Evolutionary conservation across 1,140 invertebrate genomes (phyloP).

Genomic region (Lepidurus couesii): DNA sequence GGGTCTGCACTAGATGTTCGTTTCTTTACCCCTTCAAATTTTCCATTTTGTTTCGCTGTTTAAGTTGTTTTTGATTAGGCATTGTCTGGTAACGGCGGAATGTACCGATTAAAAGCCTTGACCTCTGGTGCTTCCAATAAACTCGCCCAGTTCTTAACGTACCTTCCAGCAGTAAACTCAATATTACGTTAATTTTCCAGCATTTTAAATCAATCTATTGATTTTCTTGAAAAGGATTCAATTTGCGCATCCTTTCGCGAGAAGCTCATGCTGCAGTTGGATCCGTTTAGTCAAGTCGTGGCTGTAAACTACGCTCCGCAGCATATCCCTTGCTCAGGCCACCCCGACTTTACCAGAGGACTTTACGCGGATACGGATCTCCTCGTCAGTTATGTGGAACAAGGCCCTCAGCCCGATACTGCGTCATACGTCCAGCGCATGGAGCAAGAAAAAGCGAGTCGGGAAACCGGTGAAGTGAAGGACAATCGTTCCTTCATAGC

Average conservation of each 20-base stretch:
- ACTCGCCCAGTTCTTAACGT: not conserved
- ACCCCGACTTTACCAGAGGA: not conserved
- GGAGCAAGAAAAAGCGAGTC: conserved; percentile 79
- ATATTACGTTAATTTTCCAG: not conserved
- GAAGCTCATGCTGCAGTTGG: not conserved
- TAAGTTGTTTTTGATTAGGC: not conserved
- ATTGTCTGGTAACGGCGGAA: not conserved
- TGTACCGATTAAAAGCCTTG: not conserved
- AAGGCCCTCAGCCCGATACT: conserved; percentile 63
- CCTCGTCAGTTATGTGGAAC: not conserved
- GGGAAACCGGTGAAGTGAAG: conserved; percentile 79
- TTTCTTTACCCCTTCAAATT: not conserved
- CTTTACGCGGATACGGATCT: not conserved
- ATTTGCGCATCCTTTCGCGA: not conserved
- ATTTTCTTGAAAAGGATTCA: not conserved
- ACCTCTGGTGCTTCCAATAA: not conserved
- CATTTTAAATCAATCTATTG: not conserved
- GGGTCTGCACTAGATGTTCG: not conserved
- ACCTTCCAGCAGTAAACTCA: not conserved
- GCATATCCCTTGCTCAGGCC: not conserved
- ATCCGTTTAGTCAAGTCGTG: not conserved
- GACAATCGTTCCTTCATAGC: conserved; percentile 91
- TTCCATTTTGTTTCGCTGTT: not conserved
- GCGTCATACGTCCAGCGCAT: conserved; percentile 85
- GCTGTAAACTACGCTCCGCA: not conserved